Conservation (phyloP, 2,797 vertebrate genomes). For the Pelodytes ibericus region DNA sequence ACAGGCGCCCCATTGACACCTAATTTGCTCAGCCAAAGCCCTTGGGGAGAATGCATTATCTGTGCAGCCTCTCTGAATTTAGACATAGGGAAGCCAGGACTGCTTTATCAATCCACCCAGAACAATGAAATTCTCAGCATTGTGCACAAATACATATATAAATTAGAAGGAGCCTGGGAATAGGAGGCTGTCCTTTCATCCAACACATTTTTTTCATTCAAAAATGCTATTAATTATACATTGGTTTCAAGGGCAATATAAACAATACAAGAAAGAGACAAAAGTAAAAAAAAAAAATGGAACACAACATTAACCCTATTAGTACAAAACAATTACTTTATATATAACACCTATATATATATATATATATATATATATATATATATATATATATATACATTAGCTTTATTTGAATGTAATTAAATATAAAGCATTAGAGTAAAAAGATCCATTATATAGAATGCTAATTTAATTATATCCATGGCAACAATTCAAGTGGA, state of each 20-base stretch:
- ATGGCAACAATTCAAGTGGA: no score
- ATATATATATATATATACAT: no score
- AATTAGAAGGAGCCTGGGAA: conserved; percentile 20
- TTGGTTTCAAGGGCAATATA: background rate
- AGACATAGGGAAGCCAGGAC: conserved; percentile 71
- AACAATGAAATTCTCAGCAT: conserved; percentile 74
- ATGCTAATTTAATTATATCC: no score
- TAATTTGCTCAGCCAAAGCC: conserved; percentile 86
- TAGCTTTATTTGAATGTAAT: no score
- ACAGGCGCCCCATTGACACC: conserved; percentile 84
- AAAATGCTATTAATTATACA: conserved; percentile 2
- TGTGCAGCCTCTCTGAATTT: conserved; percentile 83
- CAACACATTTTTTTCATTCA: background rate
- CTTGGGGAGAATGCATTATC: conserved; percentile 84
- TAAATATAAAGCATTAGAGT: no score
- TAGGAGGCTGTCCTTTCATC: background rate
- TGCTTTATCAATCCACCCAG: conserved; percentile 72
- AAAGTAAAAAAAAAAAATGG: no score
- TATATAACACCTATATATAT: no score
- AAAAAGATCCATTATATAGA: no score
- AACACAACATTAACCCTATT: no score
- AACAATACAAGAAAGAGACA: background rate
- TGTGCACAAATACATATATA: conserved; percentile 68
- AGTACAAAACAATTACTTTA: no score
- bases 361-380: no score